A percentile compares a stretch with the other conserved stretches of the same genome.
These are phyloP conservation scores for Struthio camelus DNA, from an alignment of 2,113 vertebrate genomes.

Conservation along the genomic window DNA sequence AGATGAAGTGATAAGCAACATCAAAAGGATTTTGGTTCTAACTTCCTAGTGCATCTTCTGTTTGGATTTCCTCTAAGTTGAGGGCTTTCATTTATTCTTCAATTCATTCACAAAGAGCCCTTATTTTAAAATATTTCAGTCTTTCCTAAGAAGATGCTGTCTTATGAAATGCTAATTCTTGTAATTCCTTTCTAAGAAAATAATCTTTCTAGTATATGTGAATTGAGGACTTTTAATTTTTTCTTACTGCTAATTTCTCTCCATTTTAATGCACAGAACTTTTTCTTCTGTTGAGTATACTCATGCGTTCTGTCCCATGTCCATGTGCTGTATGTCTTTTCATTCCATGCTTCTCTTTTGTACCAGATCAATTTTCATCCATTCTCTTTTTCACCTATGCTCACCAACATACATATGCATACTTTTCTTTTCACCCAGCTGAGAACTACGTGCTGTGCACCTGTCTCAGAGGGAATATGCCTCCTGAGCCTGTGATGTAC, in stretches of 20 bases:
- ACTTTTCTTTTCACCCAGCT: conserved; percentile 23
- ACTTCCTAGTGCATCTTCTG: conserved; percentile 10
- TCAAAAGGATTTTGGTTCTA: background rate
- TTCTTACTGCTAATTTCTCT: background rate
- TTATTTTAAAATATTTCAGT: background rate
- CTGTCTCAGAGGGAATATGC: background rate
- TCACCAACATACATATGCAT: conserved; percentile 1
- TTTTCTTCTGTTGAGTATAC: background rate
- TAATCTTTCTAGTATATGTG: background rate
- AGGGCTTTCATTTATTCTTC: conserved; percentile 22
- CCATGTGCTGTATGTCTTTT: background rate
- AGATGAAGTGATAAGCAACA: conserved; percentile 43
- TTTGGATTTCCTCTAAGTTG: conserved; percentile 3
- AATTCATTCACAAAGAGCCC: background rate
- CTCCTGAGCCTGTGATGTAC: background rate
- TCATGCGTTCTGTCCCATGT: background rate
- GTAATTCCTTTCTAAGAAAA: background rate
- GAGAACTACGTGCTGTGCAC: conserved; percentile 20
- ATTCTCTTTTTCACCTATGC: background rate
- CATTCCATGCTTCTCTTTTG: conserved; percentile 13
- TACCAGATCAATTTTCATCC: conserved; percentile 31
- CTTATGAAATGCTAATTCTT: background rate
- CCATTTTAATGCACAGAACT: background rate
- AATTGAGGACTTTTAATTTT: background rate
- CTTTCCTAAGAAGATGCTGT: background rate